Evolutionary conservation across 2,888 invertebrate species (phyloP).

Genomic region (Trimorus sp.): DNA sequence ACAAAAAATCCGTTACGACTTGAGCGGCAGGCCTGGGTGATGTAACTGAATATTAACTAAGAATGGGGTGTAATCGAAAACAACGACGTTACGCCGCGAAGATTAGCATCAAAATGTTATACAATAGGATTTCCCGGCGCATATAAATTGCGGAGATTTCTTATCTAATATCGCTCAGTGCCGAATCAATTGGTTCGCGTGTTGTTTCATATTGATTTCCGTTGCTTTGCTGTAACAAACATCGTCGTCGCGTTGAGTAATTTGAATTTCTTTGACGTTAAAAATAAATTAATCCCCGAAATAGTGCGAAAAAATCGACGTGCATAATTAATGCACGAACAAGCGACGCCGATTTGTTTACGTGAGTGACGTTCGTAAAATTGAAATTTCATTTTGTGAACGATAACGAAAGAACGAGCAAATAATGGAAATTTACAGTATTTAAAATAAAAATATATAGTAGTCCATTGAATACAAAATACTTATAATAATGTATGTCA

Average conservation of each 20-base stretch:
- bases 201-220: conserved; percentile 48
- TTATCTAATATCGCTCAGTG: conserved; percentile 28
- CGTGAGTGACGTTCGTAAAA: no score
- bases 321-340: no score
- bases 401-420: no score
- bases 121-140: conserved; percentile 12
- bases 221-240: conserved; percentile 40
- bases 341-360: no score
- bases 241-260: conserved; percentile 35
- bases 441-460: no score
- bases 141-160: conserved; percentile 30
- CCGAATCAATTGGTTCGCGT: conserved; percentile 34
- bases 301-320: no score
- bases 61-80: conserved; percentile 9
- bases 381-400: no score
- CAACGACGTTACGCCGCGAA: neutral
- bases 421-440: no score
- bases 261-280: conserved; percentile 41
- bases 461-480: no score
- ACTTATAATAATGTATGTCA: no score
- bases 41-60: no score
- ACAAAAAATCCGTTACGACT: neutral
- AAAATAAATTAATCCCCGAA: conserved; percentile 42
- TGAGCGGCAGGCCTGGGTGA: no score
- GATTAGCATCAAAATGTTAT: conserved; percentile 32